Evolutionary conservation across 1,140 invertebrate genomes (phyloP).

Genomic region (Muscidifurax raptorellus): DNA sequence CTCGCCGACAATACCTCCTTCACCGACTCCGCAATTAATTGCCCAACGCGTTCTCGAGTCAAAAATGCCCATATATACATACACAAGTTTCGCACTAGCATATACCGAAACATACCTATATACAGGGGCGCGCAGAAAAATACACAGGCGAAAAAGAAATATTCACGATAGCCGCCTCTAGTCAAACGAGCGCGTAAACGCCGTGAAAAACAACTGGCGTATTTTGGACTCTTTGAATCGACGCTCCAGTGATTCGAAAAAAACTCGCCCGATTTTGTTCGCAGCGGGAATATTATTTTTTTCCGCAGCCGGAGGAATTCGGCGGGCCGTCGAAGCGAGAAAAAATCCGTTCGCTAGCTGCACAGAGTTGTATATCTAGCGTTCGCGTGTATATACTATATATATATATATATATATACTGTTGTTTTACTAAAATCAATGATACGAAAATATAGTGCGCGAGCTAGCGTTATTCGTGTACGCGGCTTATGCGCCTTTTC

Average conservation of each 20-base stretch:
- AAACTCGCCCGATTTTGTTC: not conserved
- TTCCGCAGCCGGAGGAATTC: slow-evolving; percentile 1
- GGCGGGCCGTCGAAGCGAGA: slow-evolving; percentile 4
- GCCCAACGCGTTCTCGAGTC: no score
- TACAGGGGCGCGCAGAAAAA: not conserved
- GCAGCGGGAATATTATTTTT: not conserved
- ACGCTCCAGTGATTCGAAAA: slow-evolving; percentile 23
- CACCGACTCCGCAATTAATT: not conserved
- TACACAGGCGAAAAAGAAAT: not conserved
- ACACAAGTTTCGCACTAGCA: no score
- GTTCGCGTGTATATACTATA: not conserved
- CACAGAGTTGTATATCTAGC: no score
- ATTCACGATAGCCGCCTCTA: not conserved
- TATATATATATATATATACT: not conserved
- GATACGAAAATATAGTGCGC: not conserved
- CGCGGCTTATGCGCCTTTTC: not conserved
- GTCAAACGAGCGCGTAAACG: slow-evolving; percentile 1
- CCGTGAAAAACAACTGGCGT: not conserved
- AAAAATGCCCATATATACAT: not conserved
- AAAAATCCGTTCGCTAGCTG: not conserved
- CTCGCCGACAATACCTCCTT: not conserved
- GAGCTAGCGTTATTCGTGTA: not conserved
- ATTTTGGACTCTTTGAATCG: slow-evolving; percentile 11
- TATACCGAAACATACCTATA: no score
- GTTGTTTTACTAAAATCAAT: not conserved